These are phyloP conservation scores for Paramuricea clavata DNA, from an alignment of 92 coral and sea anemone genomes.

Conservation along the genomic window DNA sequence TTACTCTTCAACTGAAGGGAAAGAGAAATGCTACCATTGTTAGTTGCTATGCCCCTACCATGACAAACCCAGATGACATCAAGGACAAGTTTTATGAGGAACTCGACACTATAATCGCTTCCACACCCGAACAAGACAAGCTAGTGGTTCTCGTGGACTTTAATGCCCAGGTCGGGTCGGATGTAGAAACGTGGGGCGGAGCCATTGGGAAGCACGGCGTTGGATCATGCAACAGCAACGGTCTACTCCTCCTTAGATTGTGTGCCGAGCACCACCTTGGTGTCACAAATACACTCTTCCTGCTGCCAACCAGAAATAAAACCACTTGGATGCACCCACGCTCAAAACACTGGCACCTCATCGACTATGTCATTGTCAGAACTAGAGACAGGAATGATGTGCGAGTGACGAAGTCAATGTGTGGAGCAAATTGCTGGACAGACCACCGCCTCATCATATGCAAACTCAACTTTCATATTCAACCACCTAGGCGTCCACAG, in stretches of 20 bases:
- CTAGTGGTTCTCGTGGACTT: constrained; percentile 46
- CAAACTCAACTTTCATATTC: neutral
- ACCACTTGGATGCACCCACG: constrained; percentile 40
- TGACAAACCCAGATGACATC: constrained; percentile 38
- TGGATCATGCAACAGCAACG: constrained; percentile 45
- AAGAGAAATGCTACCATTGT: constrained; percentile 28
- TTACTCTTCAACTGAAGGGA: constrained; percentile 48
- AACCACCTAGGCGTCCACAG: neutral
- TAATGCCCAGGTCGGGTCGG: constrained; percentile 46
- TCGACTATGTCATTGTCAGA: constrained; percentile 34
- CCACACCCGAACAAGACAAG: constrained; percentile 27
- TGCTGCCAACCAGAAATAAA: neutral
- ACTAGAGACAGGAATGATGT: constrained; percentile 33
- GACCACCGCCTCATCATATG: constrained; percentile 54
- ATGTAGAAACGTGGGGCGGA: constrained; percentile 29
- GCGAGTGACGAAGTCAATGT: constrained; percentile 56
- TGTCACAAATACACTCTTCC: constrained; percentile 67
- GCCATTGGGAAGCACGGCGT: constrained; percentile 47
- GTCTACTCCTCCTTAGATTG: constrained; percentile 36
- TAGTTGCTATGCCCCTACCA: constrained; percentile 59
- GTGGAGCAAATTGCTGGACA: constrained; percentile 51
- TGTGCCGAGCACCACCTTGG: constrained; percentile 55
- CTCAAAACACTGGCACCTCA: constrained; percentile 71
- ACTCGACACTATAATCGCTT: constrained; percentile 12
- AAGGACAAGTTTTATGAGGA: constrained; percentile 49